A percentile compares a stretch with the other conserved stretches of the same genome.
Conservation (phyloP, 1,140 invertebrate species). For the Cherax destructor region DNA sequence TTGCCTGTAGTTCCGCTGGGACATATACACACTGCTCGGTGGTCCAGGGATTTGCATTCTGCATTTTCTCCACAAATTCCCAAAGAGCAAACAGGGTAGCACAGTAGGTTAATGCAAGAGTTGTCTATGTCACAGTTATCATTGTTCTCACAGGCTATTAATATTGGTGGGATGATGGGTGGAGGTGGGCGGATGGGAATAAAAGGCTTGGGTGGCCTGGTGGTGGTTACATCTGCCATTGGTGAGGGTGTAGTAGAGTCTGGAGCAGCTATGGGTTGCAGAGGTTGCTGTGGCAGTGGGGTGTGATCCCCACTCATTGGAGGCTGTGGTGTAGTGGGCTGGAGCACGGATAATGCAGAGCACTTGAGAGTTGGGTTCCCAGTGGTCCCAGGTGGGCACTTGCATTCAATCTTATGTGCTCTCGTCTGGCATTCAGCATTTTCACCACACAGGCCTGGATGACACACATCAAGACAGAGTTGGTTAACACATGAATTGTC, state of each 20-base stretch:
- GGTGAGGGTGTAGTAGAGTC: slow-evolving; percentile 32
- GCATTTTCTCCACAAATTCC: slow-evolving; percentile 84
- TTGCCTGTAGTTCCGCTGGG: slow-evolving; percentile 84
- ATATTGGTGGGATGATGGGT: slow-evolving; percentile 43
- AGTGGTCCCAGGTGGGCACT: slow-evolving; percentile 80
- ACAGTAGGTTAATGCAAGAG: slow-evolving; percentile 87
- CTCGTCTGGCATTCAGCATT: slow-evolving; percentile 74
- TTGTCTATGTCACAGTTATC: slow-evolving; percentile 85
- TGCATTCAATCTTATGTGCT: slow-evolving; percentile 74
- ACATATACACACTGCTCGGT: slow-evolving; percentile 89
- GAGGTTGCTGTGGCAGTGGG: slow-evolving; percentile 26
- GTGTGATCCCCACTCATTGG: slow-evolving; percentile 69
- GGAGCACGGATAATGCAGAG: slow-evolving; percentile 86
- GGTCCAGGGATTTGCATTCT: slow-evolving; percentile 86
- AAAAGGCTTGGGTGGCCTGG: neutral
- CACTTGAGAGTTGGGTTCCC: slow-evolving; percentile 79
- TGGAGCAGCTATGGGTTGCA: slow-evolving; percentile 28
- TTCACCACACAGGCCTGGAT: slow-evolving; percentile 73
- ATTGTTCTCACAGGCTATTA: slow-evolving; percentile 85
- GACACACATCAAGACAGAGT: slow-evolving; percentile 83
- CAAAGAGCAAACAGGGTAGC: slow-evolving; percentile 86
- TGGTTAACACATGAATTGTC: slow-evolving; percentile 88
- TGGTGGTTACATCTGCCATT: slow-evolving; percentile 1
- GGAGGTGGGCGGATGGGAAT: slow-evolving; percentile 23
- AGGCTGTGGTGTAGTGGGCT: slow-evolving; percentile 85